Base-by-base conservation (phyloP, 2,797 vertebrate species). In the Buphagus erythrorhynchus region DNA sequence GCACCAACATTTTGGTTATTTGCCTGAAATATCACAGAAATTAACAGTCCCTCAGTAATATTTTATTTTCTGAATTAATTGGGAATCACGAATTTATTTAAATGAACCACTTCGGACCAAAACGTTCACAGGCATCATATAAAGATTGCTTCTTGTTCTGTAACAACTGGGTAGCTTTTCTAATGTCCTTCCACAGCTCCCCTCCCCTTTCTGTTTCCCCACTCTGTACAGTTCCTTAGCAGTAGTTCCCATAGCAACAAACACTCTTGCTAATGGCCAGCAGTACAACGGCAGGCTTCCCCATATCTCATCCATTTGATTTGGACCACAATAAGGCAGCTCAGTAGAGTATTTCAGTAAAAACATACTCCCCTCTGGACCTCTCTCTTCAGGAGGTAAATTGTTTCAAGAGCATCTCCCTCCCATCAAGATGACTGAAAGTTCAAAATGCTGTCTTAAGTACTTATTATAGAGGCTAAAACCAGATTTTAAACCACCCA, bases 1-100 rank as follows among this genome's bases (percentile, higher is more conserved):
- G 97, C 96, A 97, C 96, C 98, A 98, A 98, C 96, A 98, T 95
- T 97, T 98, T 98, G 96, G 97, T 98, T 97, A 98, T 98, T 98
- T 98, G 98, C 98, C 98, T 98, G 97, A 98, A 98, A 98, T 97
- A 98, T 96, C 98, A 97, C 88, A 97, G 97, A 98, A 98, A 98
- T 98, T 97, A 98, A 98, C 95, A 97, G 95, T 97, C 98, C 97
- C 97, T 96, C 46, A 89, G 97, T 96, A 98, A 97, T 97, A 97
- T 98, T 98, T 98, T 97, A 97, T 97, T 97, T 96, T 97, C 73
- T 69, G 71, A 98, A 98, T 98, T 98, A 98, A 98, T 95, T 98
- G 90, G 95, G 95, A 98, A 97, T 91, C 80, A 95, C 83, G 82
- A 95, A 98, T 98, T 98, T 98, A 97, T 97, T 97, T 92, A 94